Evolutionary conservation across 2,113 vertebrate genomes (phyloP), one percentile per base, ranked within the genome.

Genomic region (Nothoprocta perdicaria): DNA sequence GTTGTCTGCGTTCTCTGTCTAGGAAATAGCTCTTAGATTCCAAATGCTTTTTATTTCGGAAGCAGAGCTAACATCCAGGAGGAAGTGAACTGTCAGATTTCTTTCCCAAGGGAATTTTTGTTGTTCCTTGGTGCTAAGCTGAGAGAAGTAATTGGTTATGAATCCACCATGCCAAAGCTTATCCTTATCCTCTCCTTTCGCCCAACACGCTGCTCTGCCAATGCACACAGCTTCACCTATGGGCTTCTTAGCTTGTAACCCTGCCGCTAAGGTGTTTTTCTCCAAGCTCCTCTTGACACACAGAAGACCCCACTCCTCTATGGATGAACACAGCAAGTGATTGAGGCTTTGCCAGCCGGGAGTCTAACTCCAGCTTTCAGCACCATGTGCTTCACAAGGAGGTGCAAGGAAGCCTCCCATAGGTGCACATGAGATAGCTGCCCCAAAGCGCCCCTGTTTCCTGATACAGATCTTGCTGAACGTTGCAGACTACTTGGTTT

Each of bases 21-120:
- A 93, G 63, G 78, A 92, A 80, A 84, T 5, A 82, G 79, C 18
- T 82, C 86, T 79, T 69, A 40, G 41, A 62, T 88, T 84, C 83
- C 48, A 77, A 67, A 71, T 14, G 38, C 27, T 77, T 67, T 10
- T 9, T 21, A 9, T 84, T 94, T 14, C 17, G 66, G 62, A 79
- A 65, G 62, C 31, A 41, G 58, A 84, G 46, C 16, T 84, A 23
- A 77, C 90, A 53, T 6, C 40, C 27, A 52, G 31, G 45, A 82
- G 26, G 2, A 23, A 53, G 24, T 19, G 53, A 71, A 43, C 33
- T 76, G 62, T 8, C n/a, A 74, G 67, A 81, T 67, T 94, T 84
- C 27, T 69, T 80, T 89, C 43, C 43, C n/a, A 12, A 41, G 60
- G 41, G 53, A 62, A 60, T 38, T 43, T 46, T 35, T 43, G 26